A percentile compares a stretch with the other conserved stretches of the same genome.
Conservation (phyloP, 1,140 invertebrate species). For the Limonius californicus region DNA sequence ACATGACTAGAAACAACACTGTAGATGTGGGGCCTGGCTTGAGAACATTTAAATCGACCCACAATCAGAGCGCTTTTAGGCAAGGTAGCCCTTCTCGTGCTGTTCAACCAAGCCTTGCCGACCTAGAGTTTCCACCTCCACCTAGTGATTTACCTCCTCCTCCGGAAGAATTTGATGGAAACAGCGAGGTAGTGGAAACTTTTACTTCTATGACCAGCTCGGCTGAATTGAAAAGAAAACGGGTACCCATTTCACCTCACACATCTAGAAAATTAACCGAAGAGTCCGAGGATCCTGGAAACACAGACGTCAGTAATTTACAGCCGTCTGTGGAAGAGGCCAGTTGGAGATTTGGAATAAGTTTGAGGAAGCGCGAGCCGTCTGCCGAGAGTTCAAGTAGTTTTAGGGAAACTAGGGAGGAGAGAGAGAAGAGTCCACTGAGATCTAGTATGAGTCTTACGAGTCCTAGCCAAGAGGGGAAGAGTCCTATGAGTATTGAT, state of each 20-base stretch:
- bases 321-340: conserved; percentile 67
- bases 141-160: conserved; percentile 74
- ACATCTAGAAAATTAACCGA: conserved; percentile 37
- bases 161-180: conserved; percentile 57
- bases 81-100: conserved; percentile 56
- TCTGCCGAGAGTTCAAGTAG: conserved; percentile 59
- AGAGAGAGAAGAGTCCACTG: conserved; percentile 43
- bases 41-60: conserved; percentile 52
- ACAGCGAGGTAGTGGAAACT: conserved; percentile 40
- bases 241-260: conserved; percentile 46
- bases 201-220: conserved; percentile 44
- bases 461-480: conserved; percentile 48
- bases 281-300: conserved; percentile 35
- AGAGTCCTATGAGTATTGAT: conserved; percentile 46
- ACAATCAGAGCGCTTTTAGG: conserved; percentile 54
- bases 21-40: conserved; percentile 45
- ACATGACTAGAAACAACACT: conserved; percentile 44
- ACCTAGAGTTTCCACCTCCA: conserved; percentile 81
- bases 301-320: conserved; percentile 58
- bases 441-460: conserved; percentile 42
- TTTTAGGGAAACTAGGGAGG: conserved; percentile 40
- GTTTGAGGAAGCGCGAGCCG: conserved; percentile 62
- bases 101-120: conserved; percentile 63
- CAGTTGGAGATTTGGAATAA: conserved; percentile 65
- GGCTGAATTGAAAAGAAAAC: conserved; percentile 47